Conservation (phyloP, 2,113 vertebrate genomes). For the Microtus ochrogaster region DNA sequence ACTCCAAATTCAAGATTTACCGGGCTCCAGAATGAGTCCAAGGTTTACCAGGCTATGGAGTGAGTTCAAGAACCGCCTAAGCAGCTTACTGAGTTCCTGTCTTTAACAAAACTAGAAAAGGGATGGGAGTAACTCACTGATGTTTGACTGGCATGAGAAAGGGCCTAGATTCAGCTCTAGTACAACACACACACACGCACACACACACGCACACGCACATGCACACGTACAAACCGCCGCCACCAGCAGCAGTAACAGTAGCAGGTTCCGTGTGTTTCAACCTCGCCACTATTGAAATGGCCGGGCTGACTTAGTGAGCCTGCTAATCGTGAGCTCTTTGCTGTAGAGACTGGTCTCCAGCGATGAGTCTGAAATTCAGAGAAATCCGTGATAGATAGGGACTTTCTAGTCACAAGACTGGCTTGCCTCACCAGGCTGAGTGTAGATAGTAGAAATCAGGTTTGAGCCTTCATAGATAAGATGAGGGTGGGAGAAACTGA, state of each 20-base stretch:
- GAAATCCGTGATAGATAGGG: neutral
- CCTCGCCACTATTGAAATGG: neutral
- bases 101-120: neutral
- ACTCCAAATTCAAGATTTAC: neutral
- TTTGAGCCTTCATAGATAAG: neutral
- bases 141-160: neutral
- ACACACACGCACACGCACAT: neutral
- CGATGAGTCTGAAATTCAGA: neutral
- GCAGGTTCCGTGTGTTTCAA: neutral
- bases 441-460: neutral
- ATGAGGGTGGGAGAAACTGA: neutral
- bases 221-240: neutral
- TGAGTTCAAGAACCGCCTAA: neutral
- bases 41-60: neutral
- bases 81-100: neutral
- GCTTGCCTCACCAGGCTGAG: neutral
- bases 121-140: neutral
- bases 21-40: neutral
- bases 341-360: neutral
- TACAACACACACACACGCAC: neutral
- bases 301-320: neutral
- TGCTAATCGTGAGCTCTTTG: neutral
- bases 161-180: neutral
- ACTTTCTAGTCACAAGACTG: neutral
- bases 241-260: neutral